Conservation (phyloP, 2,113 vertebrate genomes). For the Gallinago jamesoni region DNA sequence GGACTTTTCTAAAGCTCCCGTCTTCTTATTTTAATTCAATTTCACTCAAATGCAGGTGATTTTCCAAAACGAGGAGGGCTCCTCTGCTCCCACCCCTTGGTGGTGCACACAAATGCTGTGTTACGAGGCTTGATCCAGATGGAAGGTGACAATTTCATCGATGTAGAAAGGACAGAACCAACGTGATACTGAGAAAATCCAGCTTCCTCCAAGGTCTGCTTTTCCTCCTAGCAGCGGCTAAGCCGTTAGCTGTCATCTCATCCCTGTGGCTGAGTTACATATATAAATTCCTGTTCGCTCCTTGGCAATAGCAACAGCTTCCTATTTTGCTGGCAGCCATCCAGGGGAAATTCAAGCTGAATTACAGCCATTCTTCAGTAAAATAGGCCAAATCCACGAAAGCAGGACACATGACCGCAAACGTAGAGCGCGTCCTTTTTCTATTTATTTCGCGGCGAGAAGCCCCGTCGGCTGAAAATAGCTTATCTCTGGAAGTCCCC, state of each 20-base stretch:
- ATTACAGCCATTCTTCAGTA: conserved; percentile 88
- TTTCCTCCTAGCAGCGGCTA: not conserved
- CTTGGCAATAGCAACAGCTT: conserved; percentile 85
- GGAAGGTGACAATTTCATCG: not conserved
- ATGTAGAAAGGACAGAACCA: not conserved
- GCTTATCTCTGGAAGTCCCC: conserved; percentile 61
- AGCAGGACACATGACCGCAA: conserved; percentile 46
- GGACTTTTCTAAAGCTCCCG: not conserved
- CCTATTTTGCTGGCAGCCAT: conserved; percentile 81
- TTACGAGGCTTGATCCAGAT: fast-evolving
- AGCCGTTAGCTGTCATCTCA: conserved; percentile 39
- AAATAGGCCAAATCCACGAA: conserved; percentile 78
- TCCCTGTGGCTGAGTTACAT: not conserved
- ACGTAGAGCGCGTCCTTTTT: not conserved
- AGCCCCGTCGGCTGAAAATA: conserved; percentile 66
- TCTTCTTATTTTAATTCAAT: not conserved
- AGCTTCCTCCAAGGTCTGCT: not conserved
- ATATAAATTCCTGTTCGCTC: conserved; percentile 70
- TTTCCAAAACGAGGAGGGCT: not conserved
- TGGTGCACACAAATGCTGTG: not conserved
- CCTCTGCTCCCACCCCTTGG: not conserved
- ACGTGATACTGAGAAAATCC: not conserved
- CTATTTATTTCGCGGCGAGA: conserved; percentile 29
- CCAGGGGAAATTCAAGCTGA: conserved; percentile 83
- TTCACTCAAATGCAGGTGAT: not conserved